Conservation (phyloP, 2,888 invertebrate species). For the Vannuccia rotundouncinata region DNA sequence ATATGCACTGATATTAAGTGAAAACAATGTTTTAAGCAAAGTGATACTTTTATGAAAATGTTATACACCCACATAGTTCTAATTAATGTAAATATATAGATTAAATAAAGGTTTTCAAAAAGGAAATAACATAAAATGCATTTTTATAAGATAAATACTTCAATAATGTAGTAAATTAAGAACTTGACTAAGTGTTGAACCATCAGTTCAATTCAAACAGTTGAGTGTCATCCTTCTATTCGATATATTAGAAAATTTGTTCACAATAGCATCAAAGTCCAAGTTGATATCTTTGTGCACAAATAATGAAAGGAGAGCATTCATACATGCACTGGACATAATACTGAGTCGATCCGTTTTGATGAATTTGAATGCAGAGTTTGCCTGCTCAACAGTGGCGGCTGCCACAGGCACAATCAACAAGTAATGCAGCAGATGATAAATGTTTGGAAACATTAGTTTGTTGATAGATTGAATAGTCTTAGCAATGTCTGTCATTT, state of each 20-base stretch:
- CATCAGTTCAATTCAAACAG: too few species aligned
- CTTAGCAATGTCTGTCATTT: neutral
- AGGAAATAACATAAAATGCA: too few species aligned
- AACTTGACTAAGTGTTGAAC: too few species aligned
- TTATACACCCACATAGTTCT: too few species aligned
- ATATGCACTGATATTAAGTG: too few species aligned
- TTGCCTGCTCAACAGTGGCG: neutral
- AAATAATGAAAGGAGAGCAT: neutral
- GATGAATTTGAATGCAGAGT: neutral
- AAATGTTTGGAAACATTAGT: constrained; percentile 11
- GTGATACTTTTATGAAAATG: too few species aligned
- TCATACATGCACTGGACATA: constrained; percentile 18
- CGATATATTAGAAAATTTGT: neutral
- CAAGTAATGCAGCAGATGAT: neutral
- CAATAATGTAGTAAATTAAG: too few species aligned
- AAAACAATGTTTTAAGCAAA: too few species aligned
- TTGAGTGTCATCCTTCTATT: neutral
- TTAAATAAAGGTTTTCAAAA: too few species aligned
- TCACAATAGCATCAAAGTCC: constrained; percentile 11
- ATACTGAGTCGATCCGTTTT: neutral
- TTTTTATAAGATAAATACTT: too few species aligned
- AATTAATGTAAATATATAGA: too few species aligned
- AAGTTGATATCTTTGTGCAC: neutral
- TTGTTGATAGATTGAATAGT: constrained; percentile 21
- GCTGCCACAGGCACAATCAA: constrained; percentile 8